phyloP scores from a whole-genome alignment of 2,113 vertebrate genomes.

The Xenus cinereus region DNA sequence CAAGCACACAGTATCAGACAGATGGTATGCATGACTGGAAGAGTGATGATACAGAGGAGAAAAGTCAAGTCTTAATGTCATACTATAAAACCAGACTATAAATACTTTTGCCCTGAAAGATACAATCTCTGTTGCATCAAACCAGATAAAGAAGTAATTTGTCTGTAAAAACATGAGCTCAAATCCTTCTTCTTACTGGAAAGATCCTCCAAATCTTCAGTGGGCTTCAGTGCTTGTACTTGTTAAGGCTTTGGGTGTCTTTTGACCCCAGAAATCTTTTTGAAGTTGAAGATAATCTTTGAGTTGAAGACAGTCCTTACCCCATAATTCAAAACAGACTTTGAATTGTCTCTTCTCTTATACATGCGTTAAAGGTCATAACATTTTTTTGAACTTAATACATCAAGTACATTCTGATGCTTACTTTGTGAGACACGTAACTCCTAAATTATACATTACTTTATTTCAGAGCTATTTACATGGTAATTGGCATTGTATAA shows the following conservation, averaged over 20 bases:
- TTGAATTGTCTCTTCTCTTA: not conserved
- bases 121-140: not conserved
- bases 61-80: not conserved
- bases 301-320: not conserved
- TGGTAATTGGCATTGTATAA: conserved; percentile 68
- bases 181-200: not conserved
- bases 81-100: not conserved
- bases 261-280: not conserved
- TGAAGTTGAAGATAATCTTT: not conserved
- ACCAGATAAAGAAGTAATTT: not conserved
- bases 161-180: not conserved
- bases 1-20: not conserved
- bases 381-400: conserved; percentile 45
- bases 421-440: conserved; percentile 51
- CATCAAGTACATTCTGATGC: conserved; percentile 21
- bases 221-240: not conserved
- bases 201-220: not conserved
- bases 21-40: not conserved
- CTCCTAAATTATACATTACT: conserved; percentile 66
- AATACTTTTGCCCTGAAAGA: not conserved
- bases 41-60: not conserved
- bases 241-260: not conserved
- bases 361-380: conserved; percentile 12
- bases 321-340: not conserved
- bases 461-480: conserved; percentile 70